Conservation (phyloP, 2,888 invertebrate species). For the Stratiomys singularior region DNA sequence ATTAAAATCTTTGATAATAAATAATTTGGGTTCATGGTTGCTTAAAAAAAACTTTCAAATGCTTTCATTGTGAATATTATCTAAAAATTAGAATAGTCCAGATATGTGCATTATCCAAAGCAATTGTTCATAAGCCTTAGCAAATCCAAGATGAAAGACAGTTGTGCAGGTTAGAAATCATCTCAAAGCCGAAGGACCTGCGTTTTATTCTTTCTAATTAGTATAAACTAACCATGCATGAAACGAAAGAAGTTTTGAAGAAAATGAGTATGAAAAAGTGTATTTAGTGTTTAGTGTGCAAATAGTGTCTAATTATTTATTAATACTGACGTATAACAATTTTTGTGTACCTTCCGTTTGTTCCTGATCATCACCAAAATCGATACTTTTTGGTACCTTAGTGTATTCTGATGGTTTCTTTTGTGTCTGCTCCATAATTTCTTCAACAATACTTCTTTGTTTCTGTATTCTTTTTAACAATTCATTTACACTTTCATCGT, state of each 20-base stretch:
- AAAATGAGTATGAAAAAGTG: not conserved
- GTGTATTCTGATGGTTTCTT: conserved; percentile 38
- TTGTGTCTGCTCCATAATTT: conserved; percentile 69
- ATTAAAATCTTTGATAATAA: too few relatives aligned
- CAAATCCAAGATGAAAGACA: too few relatives aligned
- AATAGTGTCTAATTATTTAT: not conserved
- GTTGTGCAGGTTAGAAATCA: too few relatives aligned
- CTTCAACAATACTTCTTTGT: conserved; percentile 77
- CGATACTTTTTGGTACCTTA: conserved; percentile 7
- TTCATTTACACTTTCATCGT: conserved; percentile 68
- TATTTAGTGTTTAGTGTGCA: conserved; percentile 55
- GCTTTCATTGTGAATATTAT: too few relatives aligned
- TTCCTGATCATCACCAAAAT: conserved; percentile 55
- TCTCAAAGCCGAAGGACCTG: too few relatives aligned
- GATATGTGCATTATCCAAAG: too few relatives aligned
- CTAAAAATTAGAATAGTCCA: too few relatives aligned
- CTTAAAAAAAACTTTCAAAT: too few relatives aligned
- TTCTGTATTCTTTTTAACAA: conserved; percentile 73
- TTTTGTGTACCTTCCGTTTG: conserved; percentile 36
- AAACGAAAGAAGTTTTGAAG: not conserved
- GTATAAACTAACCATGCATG: too few relatives aligned
- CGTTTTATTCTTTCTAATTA: too few relatives aligned
- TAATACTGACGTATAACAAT: not conserved
- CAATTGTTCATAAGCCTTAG: too few relatives aligned
- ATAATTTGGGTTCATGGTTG: too few relatives aligned